Conservation (phyloP, 1,140 invertebrate genomes). For the Bombus turneri region DNA sequence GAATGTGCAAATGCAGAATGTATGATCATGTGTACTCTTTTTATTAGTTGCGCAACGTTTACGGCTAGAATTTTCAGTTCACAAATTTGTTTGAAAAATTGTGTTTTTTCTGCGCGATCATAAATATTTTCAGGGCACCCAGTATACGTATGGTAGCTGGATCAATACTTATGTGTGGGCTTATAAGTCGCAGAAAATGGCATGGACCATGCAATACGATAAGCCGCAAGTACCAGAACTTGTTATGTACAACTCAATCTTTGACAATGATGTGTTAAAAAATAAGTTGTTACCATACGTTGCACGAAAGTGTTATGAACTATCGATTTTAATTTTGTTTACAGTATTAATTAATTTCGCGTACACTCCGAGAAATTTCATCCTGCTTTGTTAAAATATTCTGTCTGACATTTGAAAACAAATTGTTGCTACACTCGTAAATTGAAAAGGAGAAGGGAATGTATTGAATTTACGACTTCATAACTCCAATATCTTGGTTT, state of each 20-base stretch:
- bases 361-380: no score
- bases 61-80: not conserved
- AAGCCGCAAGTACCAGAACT: constrained; percentile 4
- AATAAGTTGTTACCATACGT: constrained; percentile 6
- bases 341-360: not conserved
- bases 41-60: not conserved
- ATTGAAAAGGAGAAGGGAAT: no score
- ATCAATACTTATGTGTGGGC: constrained; percentile 28
- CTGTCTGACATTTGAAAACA: not conserved
- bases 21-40: not conserved
- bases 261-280: constrained; percentile 6
- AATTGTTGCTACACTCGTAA: no score
- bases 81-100: not conserved
- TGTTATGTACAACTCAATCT: not conserved
- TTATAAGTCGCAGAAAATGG: constrained; percentile 21
- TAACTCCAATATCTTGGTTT: no score
- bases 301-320: not conserved
- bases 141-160: not conserved
- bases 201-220: constrained; percentile 11
- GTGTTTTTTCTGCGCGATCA: not conserved
- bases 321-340: not conserved
- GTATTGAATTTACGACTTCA: no score
- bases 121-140: not conserved
- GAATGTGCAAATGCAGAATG: no score
- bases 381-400: not conserved